These are phyloP conservation scores for Podiceps cristatus DNA, from an alignment of 2,113 vertebrate genomes.

Conservation along the genomic window DNA sequence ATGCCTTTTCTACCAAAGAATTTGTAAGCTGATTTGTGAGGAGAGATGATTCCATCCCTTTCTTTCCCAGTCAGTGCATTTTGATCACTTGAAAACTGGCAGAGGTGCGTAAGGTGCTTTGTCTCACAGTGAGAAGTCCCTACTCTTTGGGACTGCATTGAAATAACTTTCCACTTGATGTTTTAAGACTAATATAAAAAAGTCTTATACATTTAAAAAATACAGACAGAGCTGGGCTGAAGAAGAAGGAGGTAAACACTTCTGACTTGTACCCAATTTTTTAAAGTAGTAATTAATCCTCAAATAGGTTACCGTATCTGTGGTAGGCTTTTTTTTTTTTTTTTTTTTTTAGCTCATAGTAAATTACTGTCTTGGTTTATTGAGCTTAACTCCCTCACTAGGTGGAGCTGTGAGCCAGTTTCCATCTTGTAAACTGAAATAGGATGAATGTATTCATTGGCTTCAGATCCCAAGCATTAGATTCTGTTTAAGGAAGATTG, in stretches of 20 bases:
- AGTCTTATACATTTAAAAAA: neutral
- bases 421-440: neutral
- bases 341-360: neutral
- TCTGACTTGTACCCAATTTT: neutral
- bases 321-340: neutral
- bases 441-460: neutral
- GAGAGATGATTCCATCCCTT: neutral
- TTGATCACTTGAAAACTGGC: neutral
- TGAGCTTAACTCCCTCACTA: slow-evolving; percentile 10
- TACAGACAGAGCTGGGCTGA: neutral
- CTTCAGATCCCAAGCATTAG: neutral
- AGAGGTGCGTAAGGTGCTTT: neutral
- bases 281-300: neutral
- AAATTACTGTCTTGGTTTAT: neutral
- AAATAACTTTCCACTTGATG: neutral
- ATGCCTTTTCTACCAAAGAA: neutral
- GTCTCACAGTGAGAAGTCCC: neutral
- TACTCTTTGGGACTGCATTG: neutral
- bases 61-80: neutral
- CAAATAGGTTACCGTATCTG: accelerated
- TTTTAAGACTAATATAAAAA: neutral
- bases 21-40: neutral
- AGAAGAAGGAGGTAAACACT: neutral
- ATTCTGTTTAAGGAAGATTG: neutral
- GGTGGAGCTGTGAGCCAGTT: slow-evolving; percentile 61